phyloP scores from a whole-genome alignment of 2,888 invertebrate genomes.

The Drosophila ustulata region DNA sequence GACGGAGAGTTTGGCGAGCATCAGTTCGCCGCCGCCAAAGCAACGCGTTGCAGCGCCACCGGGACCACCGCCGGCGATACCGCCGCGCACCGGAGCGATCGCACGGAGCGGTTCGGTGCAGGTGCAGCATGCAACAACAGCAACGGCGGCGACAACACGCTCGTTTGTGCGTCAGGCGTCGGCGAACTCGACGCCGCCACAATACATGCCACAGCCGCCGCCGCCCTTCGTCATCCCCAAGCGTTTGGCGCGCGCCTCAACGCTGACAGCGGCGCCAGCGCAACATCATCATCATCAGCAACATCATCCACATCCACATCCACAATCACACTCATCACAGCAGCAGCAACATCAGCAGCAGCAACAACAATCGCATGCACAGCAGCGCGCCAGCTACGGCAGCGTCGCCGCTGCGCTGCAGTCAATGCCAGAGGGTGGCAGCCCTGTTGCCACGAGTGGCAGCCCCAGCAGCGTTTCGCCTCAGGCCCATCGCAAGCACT shows the following conservation, averaged over 20 bases:
- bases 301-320: conserved; percentile 20
- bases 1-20: conserved; percentile 72
- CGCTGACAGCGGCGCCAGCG: conserved; percentile 56
- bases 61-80: conserved; percentile 85
- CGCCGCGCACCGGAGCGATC: conserved; percentile 82
- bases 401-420: conserved; percentile 73
- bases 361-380: conserved; percentile 40
- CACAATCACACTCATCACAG: conserved; percentile 11
- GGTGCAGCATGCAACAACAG: conserved; percentile 46
- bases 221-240: conserved; percentile 85
- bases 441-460: conserved; percentile 36
- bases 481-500: conserved; percentile 82
- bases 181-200: conserved; percentile 84
- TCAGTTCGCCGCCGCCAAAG: conserved; percentile 76
- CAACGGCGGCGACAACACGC: conserved; percentile 50
- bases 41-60: conserved; percentile 75
- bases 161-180: conserved; percentile 83
- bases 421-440: conserved; percentile 59
- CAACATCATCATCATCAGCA: conserved; percentile 20
- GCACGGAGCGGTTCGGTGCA: conserved; percentile 83
- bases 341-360: conserved; percentile 24
- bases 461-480: conserved; percentile 51
- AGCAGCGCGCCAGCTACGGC: conserved; percentile 76
- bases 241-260: conserved; percentile 81
- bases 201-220: conserved; percentile 84